Evolutionary conservation across 2,888 invertebrate species (phyloP).

Genomic region (Mechanitis mazaeus): DNA sequence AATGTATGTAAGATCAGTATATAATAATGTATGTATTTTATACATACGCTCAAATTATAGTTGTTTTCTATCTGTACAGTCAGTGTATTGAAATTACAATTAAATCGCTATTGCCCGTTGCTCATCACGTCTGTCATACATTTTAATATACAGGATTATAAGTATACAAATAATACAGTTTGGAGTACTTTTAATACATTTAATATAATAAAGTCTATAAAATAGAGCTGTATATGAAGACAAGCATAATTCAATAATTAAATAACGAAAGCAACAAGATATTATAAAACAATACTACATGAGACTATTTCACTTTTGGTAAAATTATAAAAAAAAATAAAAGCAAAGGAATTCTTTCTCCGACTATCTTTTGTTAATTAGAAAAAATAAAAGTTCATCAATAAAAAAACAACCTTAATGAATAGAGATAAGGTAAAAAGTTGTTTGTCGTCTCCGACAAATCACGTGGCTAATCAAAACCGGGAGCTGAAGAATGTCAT

Average conservation of each 20-base stretch:
- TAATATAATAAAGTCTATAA: neutral
- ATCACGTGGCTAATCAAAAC: slow-evolving; percentile 55
- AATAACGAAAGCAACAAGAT: slow-evolving; percentile 1
- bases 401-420: slow-evolving; percentile 14
- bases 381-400: slow-evolving; percentile 21
- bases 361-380: slow-evolving; percentile 26
- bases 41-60: neutral
- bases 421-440: slow-evolving; percentile 18
- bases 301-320: slow-evolving; percentile 16
- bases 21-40: neutral
- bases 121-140: slow-evolving; percentile 22
- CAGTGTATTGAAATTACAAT: slow-evolving; percentile 40
- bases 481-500: slow-evolving; percentile 59
- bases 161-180: too few relatives aligned
- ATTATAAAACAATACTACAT: slow-evolving; percentile 13
- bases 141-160: neutral
- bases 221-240: neutral
- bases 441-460: slow-evolving; percentile 5
- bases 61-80: slow-evolving; percentile 19
- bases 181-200: too few relatives aligned
- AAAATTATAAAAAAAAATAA: slow-evolving; percentile 19
- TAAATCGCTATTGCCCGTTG: slow-evolving; percentile 66
- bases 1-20: too few relatives aligned
- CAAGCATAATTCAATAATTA: neutral
- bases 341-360: slow-evolving; percentile 33